Evolutionary conservation across 1,140 invertebrate genomes (phyloP).

Genomic region (Lethocerus indicus): DNA sequence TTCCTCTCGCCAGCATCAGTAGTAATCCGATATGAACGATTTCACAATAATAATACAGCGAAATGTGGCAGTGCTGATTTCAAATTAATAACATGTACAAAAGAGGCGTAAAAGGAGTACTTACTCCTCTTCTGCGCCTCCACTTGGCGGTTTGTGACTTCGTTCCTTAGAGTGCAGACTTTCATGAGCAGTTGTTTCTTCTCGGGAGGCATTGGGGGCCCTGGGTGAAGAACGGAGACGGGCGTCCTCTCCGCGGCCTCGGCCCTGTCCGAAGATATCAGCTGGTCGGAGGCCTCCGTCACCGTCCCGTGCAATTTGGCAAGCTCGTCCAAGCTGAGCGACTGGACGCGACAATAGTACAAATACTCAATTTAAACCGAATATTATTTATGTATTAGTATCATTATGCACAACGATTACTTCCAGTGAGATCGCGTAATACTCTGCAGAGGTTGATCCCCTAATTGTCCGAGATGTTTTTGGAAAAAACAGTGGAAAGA

Average conservation of each 20-base stretch:
- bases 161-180: constrained; percentile 2
- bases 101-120: too few species aligned
- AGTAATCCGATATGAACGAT: too few species aligned
- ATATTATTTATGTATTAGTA: not conserved
- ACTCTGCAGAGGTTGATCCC: not conserved
- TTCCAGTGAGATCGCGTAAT: not conserved
- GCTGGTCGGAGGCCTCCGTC: not conserved
- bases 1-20: too few species aligned
- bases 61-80: too few species aligned
- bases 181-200: constrained; percentile 8
- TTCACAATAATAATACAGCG: too few species aligned
- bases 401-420: not conserved
- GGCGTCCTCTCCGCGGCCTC: not conserved
- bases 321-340: constrained; percentile 3
- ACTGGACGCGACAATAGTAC: not conserved
- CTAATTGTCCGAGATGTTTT: not conserved
- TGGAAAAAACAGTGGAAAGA: not conserved
- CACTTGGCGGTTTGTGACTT: constrained; percentile 7
- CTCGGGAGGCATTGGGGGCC: not conserved
- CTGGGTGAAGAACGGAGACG: not conserved
- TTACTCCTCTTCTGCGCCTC: constrained; percentile 11
- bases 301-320: constrained; percentile 4
- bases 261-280: constrained; percentile 1
- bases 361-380: not conserved
- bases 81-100: too few species aligned